Conservation (phyloP, 2,888 invertebrate genomes). For the Linnaemya tessellans region DNA sequence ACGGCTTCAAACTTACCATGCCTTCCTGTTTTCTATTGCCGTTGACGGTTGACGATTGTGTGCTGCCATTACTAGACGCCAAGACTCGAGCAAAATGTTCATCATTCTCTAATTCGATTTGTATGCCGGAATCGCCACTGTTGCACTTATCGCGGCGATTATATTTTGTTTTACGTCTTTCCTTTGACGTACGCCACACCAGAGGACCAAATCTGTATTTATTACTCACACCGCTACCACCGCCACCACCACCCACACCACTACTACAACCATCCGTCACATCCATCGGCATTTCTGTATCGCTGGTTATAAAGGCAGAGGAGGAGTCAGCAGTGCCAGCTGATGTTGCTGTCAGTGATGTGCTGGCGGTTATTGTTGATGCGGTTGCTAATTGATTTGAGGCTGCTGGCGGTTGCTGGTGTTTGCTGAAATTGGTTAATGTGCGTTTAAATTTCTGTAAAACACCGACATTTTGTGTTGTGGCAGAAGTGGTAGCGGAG, state of each 20-base stretch:
- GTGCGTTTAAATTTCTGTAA: conserved; percentile 89
- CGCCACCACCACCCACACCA: conserved; percentile 53
- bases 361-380: conserved; percentile 57
- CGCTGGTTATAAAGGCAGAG: conserved; percentile 48
- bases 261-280: conserved; percentile 57
- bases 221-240: conserved; percentile 49
- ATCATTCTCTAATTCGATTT: conserved; percentile 85
- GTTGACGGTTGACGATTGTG: conserved; percentile 25
- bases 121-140: conserved; percentile 90
- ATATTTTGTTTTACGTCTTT: conserved; percentile 88
- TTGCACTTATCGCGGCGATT: conserved; percentile 89
- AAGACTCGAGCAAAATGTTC: conserved; percentile 78
- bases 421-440: conserved; percentile 84
- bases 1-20: conserved; percentile 58
- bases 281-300: conserved; percentile 66
- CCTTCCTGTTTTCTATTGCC: conserved; percentile 58
- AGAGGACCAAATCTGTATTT: conserved; percentile 87
- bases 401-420: conserved; percentile 73
- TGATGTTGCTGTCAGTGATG: conserved; percentile 7
- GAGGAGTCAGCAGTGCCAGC: conserved; percentile 38
- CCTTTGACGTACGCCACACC: conserved; percentile 89
- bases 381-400: conserved; percentile 59
- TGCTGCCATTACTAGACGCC: conserved; percentile 52
- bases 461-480: conserved; percentile 83
- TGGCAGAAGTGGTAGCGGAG: conserved; percentile 29